phyloP scores from a whole-genome alignment of 2,888 invertebrate genomes.

The Cyclophora punctaria region DNA sequence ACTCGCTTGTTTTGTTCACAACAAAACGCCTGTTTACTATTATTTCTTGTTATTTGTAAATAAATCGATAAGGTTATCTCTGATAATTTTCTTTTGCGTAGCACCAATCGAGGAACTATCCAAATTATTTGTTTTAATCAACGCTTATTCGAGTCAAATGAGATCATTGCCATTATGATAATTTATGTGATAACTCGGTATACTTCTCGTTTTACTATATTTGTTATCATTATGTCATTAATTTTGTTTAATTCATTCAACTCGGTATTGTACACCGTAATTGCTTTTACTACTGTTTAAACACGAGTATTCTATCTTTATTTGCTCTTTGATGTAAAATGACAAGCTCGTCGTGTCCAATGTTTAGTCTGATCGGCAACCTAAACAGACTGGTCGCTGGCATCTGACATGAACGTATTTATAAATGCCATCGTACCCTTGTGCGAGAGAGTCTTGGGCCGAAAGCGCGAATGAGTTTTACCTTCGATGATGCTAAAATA shows the following conservation, averaged over 20 bases:
- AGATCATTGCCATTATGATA: conserved; percentile 64
- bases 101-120: conserved; percentile 48
- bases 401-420: conserved; percentile 64
- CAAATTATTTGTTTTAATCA: conserved; percentile 49
- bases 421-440: conserved; percentile 67
- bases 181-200: conserved; percentile 37
- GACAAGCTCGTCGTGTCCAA: conserved; percentile 24
- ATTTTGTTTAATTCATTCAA: conserved; percentile 29
- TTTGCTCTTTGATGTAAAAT: conserved; percentile 16
- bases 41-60: conserved; percentile 11
- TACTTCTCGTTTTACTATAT: conserved; percentile 29
- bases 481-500: conserved; percentile 74
- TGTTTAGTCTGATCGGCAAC: conserved; percentile 39
- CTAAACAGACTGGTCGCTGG: conserved; percentile 44
- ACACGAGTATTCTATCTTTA: no score
- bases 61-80: conserved; percentile 43
- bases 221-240: conserved; percentile 24
- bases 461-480: conserved; percentile 73
- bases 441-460: conserved; percentile 67
- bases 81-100: conserved; percentile 62
- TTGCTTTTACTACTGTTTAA: no score
- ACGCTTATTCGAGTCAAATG: conserved; percentile 44
- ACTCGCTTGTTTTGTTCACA: conserved; percentile 24
- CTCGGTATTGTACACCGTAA: background rate
- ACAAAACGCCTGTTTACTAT: conserved; percentile 30